Evolutionary conservation across 2,888 invertebrate species (phyloP).

Genomic region (Monopis laevigella): DNA sequence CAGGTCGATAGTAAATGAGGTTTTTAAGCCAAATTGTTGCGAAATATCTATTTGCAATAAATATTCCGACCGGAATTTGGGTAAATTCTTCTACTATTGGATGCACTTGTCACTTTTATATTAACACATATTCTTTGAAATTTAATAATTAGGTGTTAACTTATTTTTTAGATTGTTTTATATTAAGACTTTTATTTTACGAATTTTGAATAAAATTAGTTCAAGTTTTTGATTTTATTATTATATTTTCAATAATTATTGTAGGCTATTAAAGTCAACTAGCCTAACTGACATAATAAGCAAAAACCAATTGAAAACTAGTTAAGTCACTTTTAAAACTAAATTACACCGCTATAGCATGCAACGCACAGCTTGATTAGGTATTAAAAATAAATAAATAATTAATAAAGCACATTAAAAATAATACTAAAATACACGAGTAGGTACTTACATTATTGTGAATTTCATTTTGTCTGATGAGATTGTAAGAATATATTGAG

Average conservation of each 20-base stretch:
- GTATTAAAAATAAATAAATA: too few species aligned
- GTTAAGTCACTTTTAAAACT: too few species aligned
- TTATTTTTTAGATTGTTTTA: neutral
- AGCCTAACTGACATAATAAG: too few species aligned
- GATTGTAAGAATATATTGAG: too few species aligned
- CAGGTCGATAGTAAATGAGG: slow-evolving; percentile 28
- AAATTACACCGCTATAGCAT: too few species aligned
- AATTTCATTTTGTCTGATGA: slow-evolving; percentile 11
- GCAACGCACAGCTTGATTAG: too few species aligned
- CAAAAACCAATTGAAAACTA: too few species aligned
- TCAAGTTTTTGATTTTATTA: neutral
- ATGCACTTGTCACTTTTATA: too few species aligned
- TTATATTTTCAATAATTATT: neutral
- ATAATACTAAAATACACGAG: slow-evolving; percentile 7
- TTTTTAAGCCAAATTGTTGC: slow-evolving; percentile 39
- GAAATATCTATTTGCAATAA: slow-evolving; percentile 23
- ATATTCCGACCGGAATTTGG: neutral
- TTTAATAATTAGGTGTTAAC: too few species aligned
- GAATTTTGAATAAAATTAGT: neutral
- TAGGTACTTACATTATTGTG: slow-evolving; percentile 13
- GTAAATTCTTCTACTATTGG: neutral
- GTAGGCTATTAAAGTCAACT: too few species aligned
- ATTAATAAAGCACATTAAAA: too few species aligned
- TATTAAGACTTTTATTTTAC: neutral
- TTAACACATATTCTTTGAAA: too few species aligned